Base-by-base conservation (phyloP, 2,113 vertebrate species). In the Boulengeromyrus knoepffleri region DNA sequence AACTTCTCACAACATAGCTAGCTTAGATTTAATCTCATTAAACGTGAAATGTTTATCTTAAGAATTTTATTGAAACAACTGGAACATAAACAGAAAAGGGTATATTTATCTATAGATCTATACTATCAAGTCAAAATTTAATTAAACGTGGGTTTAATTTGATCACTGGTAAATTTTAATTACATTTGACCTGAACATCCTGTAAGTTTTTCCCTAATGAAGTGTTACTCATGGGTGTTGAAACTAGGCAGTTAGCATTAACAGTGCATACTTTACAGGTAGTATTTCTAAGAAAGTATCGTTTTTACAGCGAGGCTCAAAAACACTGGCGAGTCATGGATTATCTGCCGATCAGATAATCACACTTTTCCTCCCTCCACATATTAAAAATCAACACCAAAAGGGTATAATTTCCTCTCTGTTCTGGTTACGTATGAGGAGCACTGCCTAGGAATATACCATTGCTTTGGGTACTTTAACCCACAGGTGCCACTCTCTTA, bases 311-410 rank as follows among this genome's bases (percentile, higher is more conserved):
- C 1, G 24, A 42, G 12, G 46, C 56, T 84, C 49, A 21, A 84
- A 84, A 83, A n/a, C 49, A n/a, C 62, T 39, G 24, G 9, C 13
- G 15, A 77, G 70, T 89, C 88, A 50, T 80, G 88, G 27, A 77
- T 47, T 80, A 31, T 49, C 88, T 83, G 88, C 50, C 77, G 58
- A 58, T 89, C 74, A 84, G 74, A 85, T 83, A 85, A 89, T 42
- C 80, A 31, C 89, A 89, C 52, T 45, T 85, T 89, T 85, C 50
- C 80, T 85, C 89, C 89, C 80, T 89, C 42, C 80, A 89, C 50
- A 50, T 89, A 56, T 89, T 85, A 62, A 85, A 87, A 85, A 85
- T 45, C 80, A 84, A 85, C 89, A 85, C 50, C 50, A 89, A 83
- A 56, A 53, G 53, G 87, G 42, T 84, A 46, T 85, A 47, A 84